phyloP scores from a whole-genome alignment of 2,113 vertebrate genomes.

The Numida meleagris region DNA sequence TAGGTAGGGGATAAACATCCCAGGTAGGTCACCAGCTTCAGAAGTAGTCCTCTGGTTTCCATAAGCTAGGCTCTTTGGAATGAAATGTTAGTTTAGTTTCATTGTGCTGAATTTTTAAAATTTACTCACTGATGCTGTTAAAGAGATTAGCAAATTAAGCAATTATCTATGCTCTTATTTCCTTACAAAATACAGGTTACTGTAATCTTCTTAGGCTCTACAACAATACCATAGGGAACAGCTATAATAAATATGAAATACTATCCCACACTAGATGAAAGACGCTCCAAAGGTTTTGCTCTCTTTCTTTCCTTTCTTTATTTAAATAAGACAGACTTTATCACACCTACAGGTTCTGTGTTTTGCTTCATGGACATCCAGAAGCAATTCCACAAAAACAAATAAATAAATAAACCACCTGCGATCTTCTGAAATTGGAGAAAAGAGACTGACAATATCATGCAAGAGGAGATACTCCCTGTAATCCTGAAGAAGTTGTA shows the following conservation, averaged over 20 bases:
- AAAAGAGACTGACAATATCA: background rate
- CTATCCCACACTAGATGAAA: background rate
- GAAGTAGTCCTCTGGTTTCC: background rate
- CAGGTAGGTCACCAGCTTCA: background rate
- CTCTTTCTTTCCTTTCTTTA: background rate
- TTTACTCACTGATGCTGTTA: background rate
- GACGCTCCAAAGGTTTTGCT: background rate
- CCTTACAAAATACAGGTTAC: background rate
- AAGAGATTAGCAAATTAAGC: background rate
- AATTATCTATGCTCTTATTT: slow-evolving; percentile 3
- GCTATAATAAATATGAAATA: background rate
- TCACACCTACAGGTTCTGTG: background rate
- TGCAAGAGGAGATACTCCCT: background rate
- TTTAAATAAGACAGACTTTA: background rate
- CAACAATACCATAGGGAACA: background rate
- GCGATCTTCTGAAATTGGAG: background rate
- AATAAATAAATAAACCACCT: background rate
- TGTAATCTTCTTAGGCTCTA: slow-evolving; percentile 7
- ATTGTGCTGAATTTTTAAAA: background rate
- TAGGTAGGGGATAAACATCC: background rate
- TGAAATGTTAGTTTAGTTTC: background rate
- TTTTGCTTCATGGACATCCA: background rate
- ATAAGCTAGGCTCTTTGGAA: background rate
- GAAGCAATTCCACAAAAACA: background rate
- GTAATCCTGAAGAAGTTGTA: background rate